These are phyloP conservation scores for Lichenostomus cassidix DNA, from an alignment of 2,113 vertebrate species.

Conservation along the genomic window DNA sequence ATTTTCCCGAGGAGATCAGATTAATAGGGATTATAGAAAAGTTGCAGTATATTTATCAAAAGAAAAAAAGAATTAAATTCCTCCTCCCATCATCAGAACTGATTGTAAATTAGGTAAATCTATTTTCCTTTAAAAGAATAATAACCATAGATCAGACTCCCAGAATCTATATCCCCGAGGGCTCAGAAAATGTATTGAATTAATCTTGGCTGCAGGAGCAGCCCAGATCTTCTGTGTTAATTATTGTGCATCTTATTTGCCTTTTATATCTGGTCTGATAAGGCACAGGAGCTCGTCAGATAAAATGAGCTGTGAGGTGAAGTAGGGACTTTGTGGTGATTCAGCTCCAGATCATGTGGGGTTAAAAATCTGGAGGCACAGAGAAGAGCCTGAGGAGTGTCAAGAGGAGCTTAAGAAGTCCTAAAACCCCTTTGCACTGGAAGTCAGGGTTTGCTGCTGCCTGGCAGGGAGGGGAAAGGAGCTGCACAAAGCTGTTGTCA, in stretches of 20 bases:
- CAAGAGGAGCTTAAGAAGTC: background rate
- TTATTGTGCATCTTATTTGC: background rate
- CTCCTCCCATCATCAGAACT: slow-evolving; percentile 37
- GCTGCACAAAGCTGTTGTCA: background rate
- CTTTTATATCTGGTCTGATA: background rate
- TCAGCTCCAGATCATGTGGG: background rate
- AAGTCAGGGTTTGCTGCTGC: background rate
- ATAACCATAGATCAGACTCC: slow-evolving; percentile 4
- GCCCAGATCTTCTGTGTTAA: background rate
- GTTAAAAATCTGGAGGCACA: accelerated
- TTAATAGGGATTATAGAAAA: slow-evolving; percentile 69
- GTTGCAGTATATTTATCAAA: slow-evolving; percentile 53
- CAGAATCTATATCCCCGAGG: background rate
- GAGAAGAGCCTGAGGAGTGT: background rate
- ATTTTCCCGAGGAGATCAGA: slow-evolving; percentile 51
- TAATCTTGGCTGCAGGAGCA: background rate
- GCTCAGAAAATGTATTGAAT: background rate
- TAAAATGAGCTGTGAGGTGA: background rate
- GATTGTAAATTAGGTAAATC: slow-evolving; percentile 61
- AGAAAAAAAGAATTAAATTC: slow-evolving; percentile 21
- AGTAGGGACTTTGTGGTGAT: background rate
- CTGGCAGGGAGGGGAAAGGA: background rate
- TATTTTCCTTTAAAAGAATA: slow-evolving; percentile 52
- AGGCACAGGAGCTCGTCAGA: background rate
- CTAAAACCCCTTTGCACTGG: accelerated